Percentiles rank a stretch among this genome's conserved stretches.
Evolutionary conservation across 2,797 vertebrate genomes (phyloP).

Genomic region (Lepilemur septentrionalis): DNA sequence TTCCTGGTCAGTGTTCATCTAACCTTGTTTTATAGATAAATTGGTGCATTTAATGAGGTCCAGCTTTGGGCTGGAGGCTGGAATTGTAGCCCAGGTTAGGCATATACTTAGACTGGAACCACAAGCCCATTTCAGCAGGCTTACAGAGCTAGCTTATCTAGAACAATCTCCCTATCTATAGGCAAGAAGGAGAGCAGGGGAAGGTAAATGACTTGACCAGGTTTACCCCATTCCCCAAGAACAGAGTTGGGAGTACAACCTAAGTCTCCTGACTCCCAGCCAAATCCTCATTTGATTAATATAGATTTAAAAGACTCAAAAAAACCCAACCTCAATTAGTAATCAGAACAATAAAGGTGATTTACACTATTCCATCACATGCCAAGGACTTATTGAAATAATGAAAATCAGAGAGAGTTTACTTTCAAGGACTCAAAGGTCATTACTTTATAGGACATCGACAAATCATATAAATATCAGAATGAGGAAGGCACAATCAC

Average conservation of each 20-base stretch:
- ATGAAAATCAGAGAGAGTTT: slow-evolving; percentile 56
- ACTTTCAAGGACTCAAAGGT: slow-evolving; percentile 69
- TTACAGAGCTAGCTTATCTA: background rate
- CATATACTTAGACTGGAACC: background rate
- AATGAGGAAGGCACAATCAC: slow-evolving; percentile 58
- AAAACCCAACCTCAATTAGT: background rate
- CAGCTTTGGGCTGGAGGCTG: background rate
- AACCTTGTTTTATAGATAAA: background rate
- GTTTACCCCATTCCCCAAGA: background rate
- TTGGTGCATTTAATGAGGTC: background rate
- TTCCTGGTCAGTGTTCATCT: background rate
- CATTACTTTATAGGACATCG: slow-evolving; percentile 54
- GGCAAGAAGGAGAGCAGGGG: background rate
- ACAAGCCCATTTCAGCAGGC: background rate
- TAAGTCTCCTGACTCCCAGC: background rate
- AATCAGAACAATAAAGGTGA: slow-evolving; percentile 56
- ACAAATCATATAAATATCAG: slow-evolving; percentile 31
- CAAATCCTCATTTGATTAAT: background rate
- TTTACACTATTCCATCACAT: background rate
- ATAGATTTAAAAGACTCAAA: background rate
- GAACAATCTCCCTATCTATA: background rate
- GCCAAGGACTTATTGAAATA: slow-evolving; percentile 57
- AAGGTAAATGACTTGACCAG: background rate
- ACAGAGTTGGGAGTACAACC: background rate
- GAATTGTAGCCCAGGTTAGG: background rate